A percentile compares a stretch with the other conserved stretches of the same genome.
phyloP scores from a whole-genome alignment of 2,888 invertebrate genomes.

The Lycophotia porphyrea region DNA sequence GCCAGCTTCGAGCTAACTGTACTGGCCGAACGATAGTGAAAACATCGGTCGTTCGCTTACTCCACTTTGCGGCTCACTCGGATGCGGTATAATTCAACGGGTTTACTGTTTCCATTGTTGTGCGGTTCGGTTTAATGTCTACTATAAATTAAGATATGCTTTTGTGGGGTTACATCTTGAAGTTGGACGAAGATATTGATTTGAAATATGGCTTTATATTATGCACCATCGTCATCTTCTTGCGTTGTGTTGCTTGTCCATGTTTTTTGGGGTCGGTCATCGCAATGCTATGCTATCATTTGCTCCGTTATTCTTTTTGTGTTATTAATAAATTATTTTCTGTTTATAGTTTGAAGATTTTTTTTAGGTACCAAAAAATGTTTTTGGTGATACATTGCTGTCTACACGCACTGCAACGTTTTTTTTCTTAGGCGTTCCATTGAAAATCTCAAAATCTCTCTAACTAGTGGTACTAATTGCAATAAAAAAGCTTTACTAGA shows the following conservation, averaged over 20 bases:
- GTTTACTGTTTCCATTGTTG: constrained; percentile 52
- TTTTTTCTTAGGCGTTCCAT: background rate
- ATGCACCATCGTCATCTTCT: too few relatives aligned
- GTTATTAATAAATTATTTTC: background rate
- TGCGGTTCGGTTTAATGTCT: constrained; percentile 28
- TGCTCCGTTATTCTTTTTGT: background rate
- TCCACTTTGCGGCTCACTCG: constrained; percentile 71
- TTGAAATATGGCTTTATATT: background rate
- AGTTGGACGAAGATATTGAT: background rate
- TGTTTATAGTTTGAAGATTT: background rate
- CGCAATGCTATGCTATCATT: too few relatives aligned
- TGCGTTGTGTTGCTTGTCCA: background rate
- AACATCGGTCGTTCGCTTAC: constrained; percentile 75
- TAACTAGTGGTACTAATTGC: background rate
- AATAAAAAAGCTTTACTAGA: background rate
- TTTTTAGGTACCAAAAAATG: too few relatives aligned
- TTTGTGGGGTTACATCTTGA: background rate
- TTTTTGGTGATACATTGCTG: too few relatives aligned
- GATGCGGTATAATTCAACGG: constrained; percentile 68
- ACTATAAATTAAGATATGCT: background rate
- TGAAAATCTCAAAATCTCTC: background rate
- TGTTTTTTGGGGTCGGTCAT: too few relatives aligned
- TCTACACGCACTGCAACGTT: background rate
- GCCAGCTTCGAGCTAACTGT: constrained; percentile 73
- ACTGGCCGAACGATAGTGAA: constrained; percentile 76